Conservation (phyloP, 2,797 vertebrate species). For the Urocyon cinereoargenteus region DNA sequence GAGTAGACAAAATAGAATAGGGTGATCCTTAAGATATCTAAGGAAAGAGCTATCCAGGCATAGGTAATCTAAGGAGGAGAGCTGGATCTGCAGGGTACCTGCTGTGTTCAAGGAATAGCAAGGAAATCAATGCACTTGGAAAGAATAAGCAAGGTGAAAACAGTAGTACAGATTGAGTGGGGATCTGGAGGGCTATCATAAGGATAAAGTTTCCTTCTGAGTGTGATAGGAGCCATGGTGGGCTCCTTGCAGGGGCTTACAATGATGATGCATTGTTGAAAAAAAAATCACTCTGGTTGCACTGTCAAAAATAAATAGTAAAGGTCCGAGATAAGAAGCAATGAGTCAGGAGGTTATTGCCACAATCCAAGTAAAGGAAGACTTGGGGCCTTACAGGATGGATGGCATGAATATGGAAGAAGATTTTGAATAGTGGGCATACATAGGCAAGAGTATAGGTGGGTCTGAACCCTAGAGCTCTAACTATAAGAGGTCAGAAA, state of each 20-base stretch:
- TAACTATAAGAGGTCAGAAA: background rate
- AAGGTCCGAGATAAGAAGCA: background rate
- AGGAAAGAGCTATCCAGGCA: background rate
- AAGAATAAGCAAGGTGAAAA: background rate
- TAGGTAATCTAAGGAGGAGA: background rate
- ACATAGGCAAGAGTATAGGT: background rate
- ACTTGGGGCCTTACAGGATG: background rate
- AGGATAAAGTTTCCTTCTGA: background rate
- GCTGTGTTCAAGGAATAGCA: background rate
- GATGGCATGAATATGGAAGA: background rate
- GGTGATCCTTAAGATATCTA: background rate
- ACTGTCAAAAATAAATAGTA: background rate
- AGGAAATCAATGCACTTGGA: accelerated
- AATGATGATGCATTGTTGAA: background rate
- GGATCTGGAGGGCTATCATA: background rate
- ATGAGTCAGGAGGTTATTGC: background rate
- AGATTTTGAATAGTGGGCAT: background rate
- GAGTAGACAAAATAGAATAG: background rate
- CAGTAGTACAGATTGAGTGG: background rate
- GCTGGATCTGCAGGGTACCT: background rate
- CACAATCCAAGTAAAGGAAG: background rate
- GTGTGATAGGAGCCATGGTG: background rate
- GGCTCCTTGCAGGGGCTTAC: background rate
- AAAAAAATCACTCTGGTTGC: background rate
- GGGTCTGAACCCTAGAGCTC: background rate